These are phyloP conservation scores for Heliconius congener DNA, from an alignment of 1,140 invertebrate genomes.

Conservation along the genomic window DNA sequence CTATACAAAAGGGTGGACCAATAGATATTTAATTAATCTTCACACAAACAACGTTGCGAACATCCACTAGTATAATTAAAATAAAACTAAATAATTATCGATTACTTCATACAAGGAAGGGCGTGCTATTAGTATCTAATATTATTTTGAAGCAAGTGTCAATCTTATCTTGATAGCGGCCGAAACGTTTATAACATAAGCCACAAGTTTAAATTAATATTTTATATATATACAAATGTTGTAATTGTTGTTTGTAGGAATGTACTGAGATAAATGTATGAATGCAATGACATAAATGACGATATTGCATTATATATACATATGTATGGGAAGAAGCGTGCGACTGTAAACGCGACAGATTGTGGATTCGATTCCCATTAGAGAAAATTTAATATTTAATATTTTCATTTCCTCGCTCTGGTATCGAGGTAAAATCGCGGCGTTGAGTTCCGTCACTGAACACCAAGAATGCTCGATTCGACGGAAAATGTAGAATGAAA, in stretches of 20 bases:
- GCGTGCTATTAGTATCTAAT: not conserved
- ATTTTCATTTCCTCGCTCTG: no score
- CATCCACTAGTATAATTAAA: not conserved
- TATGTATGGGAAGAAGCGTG: not conserved
- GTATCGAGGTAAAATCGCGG: no score
- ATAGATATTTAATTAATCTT: not conserved
- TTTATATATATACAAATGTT: not conserved
- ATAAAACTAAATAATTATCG: not conserved
- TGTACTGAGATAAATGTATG: not conserved
- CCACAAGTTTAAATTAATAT: not conserved
- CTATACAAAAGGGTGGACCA: no score
- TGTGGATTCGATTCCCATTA: no score
- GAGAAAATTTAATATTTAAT: no score
- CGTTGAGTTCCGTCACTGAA: no score
- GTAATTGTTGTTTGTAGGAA: not conserved
- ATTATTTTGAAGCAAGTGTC: constrained; percentile 7
- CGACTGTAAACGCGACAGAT: no score
- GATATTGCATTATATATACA: no score
- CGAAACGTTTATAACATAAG: not conserved
- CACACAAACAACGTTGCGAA: not conserved
- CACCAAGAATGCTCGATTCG: no score
- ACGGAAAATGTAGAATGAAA: no score
- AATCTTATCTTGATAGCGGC: constrained; percentile 5
- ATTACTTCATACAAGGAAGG: constrained; percentile 8
- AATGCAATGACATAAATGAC: not conserved